These are phyloP conservation scores for Onychomys torridus DNA, from an alignment of 2,797 vertebrate genomes.

Conservation along the genomic window DNA sequence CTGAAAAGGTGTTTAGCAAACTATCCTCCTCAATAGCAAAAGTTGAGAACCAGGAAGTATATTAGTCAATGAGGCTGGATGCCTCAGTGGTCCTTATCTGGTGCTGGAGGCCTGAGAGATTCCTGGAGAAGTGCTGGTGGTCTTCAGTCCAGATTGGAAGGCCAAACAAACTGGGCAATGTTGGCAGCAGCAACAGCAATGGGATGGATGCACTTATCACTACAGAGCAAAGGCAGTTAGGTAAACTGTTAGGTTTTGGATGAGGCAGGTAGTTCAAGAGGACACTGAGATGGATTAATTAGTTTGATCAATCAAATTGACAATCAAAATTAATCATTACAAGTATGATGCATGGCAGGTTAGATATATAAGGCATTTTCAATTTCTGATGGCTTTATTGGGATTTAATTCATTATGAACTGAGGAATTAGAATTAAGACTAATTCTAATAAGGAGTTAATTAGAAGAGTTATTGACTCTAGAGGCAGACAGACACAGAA, in stretches of 20 bases:
- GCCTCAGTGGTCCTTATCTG: background rate
- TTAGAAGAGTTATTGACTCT: background rate
- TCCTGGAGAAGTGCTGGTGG: background rate
- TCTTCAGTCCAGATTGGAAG: background rate
- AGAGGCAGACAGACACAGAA: background rate
- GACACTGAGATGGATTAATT: background rate
- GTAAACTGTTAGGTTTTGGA: no score
- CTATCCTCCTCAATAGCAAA: background rate
- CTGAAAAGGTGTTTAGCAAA: background rate
- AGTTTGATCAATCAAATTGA: background rate
- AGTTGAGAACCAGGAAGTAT: background rate
- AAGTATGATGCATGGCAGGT: background rate
- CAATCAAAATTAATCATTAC: background rate
- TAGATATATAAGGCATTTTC: background rate
- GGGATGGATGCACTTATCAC: background rate
- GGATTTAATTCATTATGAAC: background rate
- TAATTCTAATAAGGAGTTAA: background rate
- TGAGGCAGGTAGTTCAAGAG: background rate
- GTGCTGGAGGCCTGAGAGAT: background rate
- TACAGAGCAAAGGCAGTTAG: background rate
- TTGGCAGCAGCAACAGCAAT: background rate
- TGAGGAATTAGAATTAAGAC: background rate
- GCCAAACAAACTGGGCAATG: no score
- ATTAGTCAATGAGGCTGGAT: background rate
- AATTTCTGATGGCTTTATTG: background rate